A percentile compares a stretch with the other conserved stretches of the same genome.
Conservation (phyloP, 2,113 vertebrate genomes). For the Brachyhypopomus occidentalis region DNA sequence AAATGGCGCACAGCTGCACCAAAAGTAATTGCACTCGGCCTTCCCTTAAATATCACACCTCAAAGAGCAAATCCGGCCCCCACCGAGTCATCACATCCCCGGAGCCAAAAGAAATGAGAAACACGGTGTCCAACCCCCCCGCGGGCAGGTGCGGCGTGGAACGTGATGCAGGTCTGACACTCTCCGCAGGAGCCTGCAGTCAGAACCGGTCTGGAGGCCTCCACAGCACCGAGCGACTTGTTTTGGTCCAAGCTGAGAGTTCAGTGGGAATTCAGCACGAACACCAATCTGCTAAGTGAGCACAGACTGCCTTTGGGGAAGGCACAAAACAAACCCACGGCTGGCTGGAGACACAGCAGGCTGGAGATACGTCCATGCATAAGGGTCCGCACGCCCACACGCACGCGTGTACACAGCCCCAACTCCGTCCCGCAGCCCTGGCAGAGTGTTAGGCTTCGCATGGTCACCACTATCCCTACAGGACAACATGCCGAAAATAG, state of each 20-base stretch:
- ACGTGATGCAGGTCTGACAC: neutral
- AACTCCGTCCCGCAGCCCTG: slow-evolving; percentile 43
- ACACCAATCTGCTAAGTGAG: neutral
- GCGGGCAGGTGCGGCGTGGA: neutral
- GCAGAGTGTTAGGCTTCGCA: slow-evolving; percentile 66
- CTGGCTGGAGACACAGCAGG: too few relatives aligned
- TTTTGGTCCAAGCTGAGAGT: slow-evolving; percentile 3
- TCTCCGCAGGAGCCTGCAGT: neutral
- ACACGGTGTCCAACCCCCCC: neutral
- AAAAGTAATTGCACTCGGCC: slow-evolving; percentile 20
- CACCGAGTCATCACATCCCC: neutral
- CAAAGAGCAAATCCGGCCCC: neutral
- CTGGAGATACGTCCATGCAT: too few relatives aligned
- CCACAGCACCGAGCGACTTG: too few relatives aligned
- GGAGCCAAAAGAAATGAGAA: neutral
- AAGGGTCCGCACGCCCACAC: neutral
- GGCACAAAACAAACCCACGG: too few relatives aligned
- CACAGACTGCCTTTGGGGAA: neutral
- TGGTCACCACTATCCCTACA: slow-evolving; percentile 55
- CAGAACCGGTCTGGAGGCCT: neutral
- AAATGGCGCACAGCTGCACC: slow-evolving; percentile 41
- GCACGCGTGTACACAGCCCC: neutral
- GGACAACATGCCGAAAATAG: slow-evolving; percentile 62
- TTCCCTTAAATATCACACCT: slow-evolving; percentile 29
- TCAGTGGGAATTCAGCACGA: neutral